Percentiles rank a stretch among this genome's conserved stretches.
phyloP scores from a whole-genome alignment of 2,888 invertebrate genomes.

The Alloplasta piceator region DNA sequence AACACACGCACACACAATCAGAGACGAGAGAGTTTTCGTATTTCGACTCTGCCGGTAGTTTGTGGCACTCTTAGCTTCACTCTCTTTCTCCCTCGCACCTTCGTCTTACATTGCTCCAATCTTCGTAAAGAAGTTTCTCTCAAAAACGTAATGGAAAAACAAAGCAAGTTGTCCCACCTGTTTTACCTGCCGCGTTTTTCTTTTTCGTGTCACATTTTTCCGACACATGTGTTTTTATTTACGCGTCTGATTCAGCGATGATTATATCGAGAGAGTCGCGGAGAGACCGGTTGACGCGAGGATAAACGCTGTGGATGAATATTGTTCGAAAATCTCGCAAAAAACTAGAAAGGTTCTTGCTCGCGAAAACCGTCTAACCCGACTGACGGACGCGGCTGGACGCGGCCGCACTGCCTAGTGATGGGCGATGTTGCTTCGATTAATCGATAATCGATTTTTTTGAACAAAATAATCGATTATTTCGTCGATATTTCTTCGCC shows the following conservation, averaged over 20 bases:
- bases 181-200: slow-evolving; percentile 25
- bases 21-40: slow-evolving; percentile 38
- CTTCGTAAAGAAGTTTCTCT: slow-evolving; percentile 57
- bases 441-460: too few relatives aligned
- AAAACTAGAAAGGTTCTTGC: slow-evolving; percentile 39
- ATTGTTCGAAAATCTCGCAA: neutral
- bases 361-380: slow-evolving; percentile 64
- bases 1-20: slow-evolving; percentile 25
- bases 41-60: slow-evolving; percentile 39
- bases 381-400: slow-evolving; percentile 75
- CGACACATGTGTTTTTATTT: neutral
- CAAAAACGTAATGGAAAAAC: slow-evolving; percentile 63
- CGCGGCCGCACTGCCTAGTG: too few relatives aligned
- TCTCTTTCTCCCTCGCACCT: slow-evolving; percentile 47
- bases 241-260: neutral
- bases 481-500: too few relatives aligned
- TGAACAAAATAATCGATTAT: too few relatives aligned
- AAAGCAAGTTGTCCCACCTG: slow-evolving; percentile 59
- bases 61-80: slow-evolving; percentile 38
- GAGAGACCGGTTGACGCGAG: neutral
- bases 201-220: neutral
- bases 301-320: too few relatives aligned
- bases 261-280: too few relatives aligned
- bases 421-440: too few relatives aligned
- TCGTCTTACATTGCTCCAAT: slow-evolving; percentile 65